A percentile compares a stretch with the other conserved stretches of the same genome.
Conservation (phyloP, 2,888 invertebrate genomes). For the Oxytorus armatus region DNA sequence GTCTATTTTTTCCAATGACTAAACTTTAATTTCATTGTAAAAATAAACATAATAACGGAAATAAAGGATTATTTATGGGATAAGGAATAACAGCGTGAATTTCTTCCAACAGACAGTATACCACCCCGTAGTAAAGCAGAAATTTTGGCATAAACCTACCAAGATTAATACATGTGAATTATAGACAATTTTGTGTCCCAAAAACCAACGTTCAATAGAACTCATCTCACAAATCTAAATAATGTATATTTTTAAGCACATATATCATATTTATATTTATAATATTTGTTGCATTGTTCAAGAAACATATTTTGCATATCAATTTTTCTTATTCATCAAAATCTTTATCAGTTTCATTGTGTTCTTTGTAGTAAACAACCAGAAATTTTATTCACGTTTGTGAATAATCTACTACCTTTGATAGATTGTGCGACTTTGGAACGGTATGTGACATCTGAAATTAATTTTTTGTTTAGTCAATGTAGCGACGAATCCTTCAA, state of each 20-base stretch:
- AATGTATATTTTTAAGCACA: background rate
- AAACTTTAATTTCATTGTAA: background rate
- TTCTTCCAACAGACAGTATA: slow-evolving; percentile 26
- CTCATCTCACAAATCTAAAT: no score
- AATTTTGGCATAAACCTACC: background rate
- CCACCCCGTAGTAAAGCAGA: slow-evolving; percentile 3
- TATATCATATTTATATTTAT: background rate
- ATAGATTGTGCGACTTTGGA: slow-evolving; percentile 47
- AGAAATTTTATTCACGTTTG: slow-evolving; percentile 14
- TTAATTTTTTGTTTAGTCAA: slow-evolving; percentile 17
- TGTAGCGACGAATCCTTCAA: no score
- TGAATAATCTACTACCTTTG: slow-evolving; percentile 48
- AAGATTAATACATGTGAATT: no score
- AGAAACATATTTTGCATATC: background rate
- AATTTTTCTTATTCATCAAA: no score
- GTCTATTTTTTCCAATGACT: background rate
- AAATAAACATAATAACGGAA: background rate
- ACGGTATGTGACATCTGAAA: slow-evolving; percentile 48
- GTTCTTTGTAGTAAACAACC: background rate
- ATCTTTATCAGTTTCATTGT: background rate
- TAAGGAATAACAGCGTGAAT: background rate
- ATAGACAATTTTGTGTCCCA: no score
- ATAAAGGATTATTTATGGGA: background rate
- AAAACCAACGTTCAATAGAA: no score
- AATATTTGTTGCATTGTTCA: background rate